Percentiles rank a stretch among this genome's conserved stretches.
phyloP scores from a whole-genome alignment of 2,797 vertebrate species.

The Gadopsis marmoratus region DNA sequence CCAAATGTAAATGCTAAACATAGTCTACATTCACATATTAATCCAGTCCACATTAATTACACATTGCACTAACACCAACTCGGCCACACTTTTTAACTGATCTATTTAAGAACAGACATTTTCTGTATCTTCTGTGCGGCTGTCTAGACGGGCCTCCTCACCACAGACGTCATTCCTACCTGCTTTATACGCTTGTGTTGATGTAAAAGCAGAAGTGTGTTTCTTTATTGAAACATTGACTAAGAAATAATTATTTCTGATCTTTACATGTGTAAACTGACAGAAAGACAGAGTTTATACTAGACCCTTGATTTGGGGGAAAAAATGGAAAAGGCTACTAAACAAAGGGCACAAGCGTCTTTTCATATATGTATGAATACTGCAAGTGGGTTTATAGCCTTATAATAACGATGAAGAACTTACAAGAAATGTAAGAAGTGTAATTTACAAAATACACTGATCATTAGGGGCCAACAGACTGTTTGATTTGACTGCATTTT shows the following conservation, averaged over 20 bases:
- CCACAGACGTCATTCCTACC: neutral
- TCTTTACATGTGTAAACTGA: neutral
- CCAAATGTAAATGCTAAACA: too few relatives aligned
- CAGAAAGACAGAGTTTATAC: neutral
- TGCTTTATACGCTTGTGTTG: neutral
- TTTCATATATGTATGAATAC: neutral
- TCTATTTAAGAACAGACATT: neutral
- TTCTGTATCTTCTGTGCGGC: neutral
- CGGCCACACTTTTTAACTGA: neutral
- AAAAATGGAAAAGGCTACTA: too few relatives aligned
- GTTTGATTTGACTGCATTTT: neutral
- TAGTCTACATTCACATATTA: neutral
- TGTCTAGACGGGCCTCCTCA: constrained; percentile 2
- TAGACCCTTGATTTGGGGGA: too few relatives aligned
- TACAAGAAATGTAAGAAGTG: too few relatives aligned
- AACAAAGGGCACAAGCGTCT: neutral
- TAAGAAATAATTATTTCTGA: neutral
- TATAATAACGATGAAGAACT: too few relatives aligned
- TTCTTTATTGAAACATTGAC: neutral
- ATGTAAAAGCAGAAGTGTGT: neutral
- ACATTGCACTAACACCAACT: neutral
- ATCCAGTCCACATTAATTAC: neutral
- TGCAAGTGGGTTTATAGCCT: neutral
- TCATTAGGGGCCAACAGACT: neutral
- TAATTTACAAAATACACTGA: neutral